These are phyloP conservation scores for Loris lydekkerianus DNA, from an alignment of 2,797 vertebrate genomes.

Conservation along the genomic window DNA sequence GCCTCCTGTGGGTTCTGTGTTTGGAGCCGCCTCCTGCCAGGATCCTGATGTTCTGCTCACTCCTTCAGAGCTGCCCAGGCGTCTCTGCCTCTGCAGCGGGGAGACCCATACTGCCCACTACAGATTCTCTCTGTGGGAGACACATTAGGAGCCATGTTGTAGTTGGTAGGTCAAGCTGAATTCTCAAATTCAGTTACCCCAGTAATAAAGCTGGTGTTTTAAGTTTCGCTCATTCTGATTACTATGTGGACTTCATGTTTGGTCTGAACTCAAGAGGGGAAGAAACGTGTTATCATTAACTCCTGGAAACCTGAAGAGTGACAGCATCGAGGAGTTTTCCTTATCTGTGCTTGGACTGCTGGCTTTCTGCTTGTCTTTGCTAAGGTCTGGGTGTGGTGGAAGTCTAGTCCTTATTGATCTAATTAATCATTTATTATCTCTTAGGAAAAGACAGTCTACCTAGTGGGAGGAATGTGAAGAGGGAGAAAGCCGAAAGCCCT, in stretches of 20 bases:
- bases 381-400: neutral
- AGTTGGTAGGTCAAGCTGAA: neutral
- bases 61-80: too few species aligned
- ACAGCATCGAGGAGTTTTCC: neutral
- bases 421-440: neutral
- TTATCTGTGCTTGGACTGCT: neutral
- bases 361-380: neutral
- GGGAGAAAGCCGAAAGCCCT: neutral
- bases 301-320: neutral
- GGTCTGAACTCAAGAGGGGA: conserved; percentile 36
- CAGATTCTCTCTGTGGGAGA: neutral
- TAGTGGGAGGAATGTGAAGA: neutral
- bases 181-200: conserved; percentile 26
- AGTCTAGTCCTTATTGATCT: neutral
- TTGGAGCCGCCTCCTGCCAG: neutral
- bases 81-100: neutral
- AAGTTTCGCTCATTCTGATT: neutral
- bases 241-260: neutral
- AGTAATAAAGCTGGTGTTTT: neutral
- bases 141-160: neutral
- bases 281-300: conserved; percentile 10
- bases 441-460: neutral
- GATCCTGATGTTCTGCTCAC: neutral
- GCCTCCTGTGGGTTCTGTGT: neutral
- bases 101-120: neutral